Conservation (phyloP, 2,888 invertebrate species). For the Pseudolycoriella hygida region DNA sequence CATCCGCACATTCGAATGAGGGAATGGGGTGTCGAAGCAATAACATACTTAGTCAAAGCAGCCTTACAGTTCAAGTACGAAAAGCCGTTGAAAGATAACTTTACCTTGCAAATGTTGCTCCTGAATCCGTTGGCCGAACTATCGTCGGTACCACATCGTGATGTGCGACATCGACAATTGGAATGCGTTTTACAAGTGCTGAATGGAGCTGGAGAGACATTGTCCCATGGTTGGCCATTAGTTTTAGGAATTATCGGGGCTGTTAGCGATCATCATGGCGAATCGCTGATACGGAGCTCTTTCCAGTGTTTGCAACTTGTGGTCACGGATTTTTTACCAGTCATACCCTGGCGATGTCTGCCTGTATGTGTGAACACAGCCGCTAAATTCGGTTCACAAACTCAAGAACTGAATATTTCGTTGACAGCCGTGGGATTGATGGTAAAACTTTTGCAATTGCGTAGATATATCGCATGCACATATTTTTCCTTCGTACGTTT, state of each 20-base stretch:
- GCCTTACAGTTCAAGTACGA: conserved; percentile 76
- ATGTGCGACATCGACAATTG: conserved; percentile 85
- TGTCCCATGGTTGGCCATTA: conserved; percentile 89
- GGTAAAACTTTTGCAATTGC: conserved; percentile 35
- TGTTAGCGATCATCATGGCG: conserved; percentile 81
- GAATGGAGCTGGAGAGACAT: conserved; percentile 80
- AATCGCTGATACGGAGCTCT: conserved; percentile 79
- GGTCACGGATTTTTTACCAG: conserved; percentile 83
- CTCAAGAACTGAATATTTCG: conserved; percentile 91
- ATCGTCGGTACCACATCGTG: conserved; percentile 75
- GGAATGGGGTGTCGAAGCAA: conserved; percentile 95
- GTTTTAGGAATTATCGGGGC: conserved; percentile 92
- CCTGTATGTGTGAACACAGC: conserved; percentile 83
- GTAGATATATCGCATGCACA: too few relatives aligned
- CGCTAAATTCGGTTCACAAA: conserved; percentile 90
- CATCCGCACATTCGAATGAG: conserved; percentile 90
- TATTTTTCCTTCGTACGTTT: too few relatives aligned
- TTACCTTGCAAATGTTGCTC: conserved; percentile 71
- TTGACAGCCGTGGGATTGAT: conserved; percentile 91
- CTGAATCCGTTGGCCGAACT: conserved; percentile 79
- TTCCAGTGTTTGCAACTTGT: conserved; percentile 93
- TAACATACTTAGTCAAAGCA: conserved; percentile 83
- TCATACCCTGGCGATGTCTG: conserved; percentile 83
- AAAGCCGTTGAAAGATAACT: conserved; percentile 66
- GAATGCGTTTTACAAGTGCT: conserved; percentile 87